Evolutionary conservation across 2,797 vertebrate species (phyloP).

Genomic region (Podargus strigoides): DNA sequence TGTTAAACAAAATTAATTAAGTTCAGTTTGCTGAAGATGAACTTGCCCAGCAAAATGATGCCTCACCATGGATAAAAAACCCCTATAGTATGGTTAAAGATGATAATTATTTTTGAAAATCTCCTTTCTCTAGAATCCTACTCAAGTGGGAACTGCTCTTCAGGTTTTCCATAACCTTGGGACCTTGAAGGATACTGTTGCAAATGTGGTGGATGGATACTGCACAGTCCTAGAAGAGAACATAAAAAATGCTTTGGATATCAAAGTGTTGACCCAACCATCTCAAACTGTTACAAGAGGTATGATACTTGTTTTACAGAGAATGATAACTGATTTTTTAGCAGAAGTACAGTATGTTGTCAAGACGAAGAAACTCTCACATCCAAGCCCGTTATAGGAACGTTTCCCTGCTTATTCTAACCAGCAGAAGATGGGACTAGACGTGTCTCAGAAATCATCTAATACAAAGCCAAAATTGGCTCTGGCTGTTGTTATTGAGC

Average conservation of each 20-base stretch:
- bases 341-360: background rate
- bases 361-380: background rate
- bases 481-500: background rate
- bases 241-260: constrained; percentile 86
- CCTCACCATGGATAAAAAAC: background rate
- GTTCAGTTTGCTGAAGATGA: background rate
- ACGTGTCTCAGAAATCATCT: background rate
- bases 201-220: constrained; percentile 85
- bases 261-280: constrained; percentile 89
- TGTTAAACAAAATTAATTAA: background rate
- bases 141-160: constrained; percentile 94
- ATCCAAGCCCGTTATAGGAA: background rate
- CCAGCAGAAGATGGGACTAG: background rate
- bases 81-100: background rate
- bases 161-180: constrained; percentile 97
- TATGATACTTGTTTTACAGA: constrained; percentile 54
- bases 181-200: constrained; percentile 85
- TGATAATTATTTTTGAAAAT: background rate
- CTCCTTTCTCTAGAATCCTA: constrained; percentile 84
- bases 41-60: background rate
- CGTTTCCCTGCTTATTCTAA: background rate
- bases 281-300: constrained; percentile 82
- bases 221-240: constrained; percentile 84
- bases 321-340: background rate
- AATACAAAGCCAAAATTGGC: background rate